Conservation (phyloP, 2,888 invertebrate genomes). For the Chrysolina oricalcia region DNA sequence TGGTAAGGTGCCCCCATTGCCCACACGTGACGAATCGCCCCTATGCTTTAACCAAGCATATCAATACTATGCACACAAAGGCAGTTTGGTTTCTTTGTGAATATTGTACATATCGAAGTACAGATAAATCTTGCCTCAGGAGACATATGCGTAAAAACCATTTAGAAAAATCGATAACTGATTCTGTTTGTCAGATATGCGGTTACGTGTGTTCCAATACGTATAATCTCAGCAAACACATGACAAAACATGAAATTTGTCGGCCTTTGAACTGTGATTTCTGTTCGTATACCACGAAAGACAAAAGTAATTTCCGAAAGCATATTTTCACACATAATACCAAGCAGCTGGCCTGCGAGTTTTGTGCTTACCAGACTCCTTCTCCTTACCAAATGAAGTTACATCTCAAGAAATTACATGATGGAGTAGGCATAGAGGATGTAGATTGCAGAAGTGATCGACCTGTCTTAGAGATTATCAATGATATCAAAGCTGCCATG, state of each 20-base stretch:
- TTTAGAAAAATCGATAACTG: conserved; percentile 31
- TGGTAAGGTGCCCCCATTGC: conserved; percentile 51
- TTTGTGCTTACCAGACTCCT: conserved; percentile 60
- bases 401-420: conserved; percentile 61
- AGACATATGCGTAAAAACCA: conserved; percentile 50
- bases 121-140: conserved; percentile 51
- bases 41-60: conserved; percentile 52
- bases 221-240: conserved; percentile 45
- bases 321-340: conserved; percentile 62
- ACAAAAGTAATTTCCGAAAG: conserved; percentile 62
- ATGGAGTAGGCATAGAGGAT: conserved; percentile 47
- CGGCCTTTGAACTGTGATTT: conserved; percentile 52
- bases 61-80: conserved; percentile 55
- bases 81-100: conserved; percentile 55
- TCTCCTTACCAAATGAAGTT: conserved; percentile 62
- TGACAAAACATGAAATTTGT: conserved; percentile 44
- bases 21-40: conserved; percentile 48
- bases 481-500: conserved; percentile 33
- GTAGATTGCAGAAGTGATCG: conserved; percentile 47
- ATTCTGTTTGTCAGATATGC: conserved; percentile 39
- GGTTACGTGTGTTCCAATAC: conserved; percentile 34
- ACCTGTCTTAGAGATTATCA: conserved; percentile 36
- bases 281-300: conserved; percentile 60
- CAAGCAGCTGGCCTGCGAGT: conserved; percentile 58
- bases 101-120: conserved; percentile 55